Evolutionary conservation across 2,797 vertebrate species (phyloP).

Genomic region (Bufotes viridis): DNA sequence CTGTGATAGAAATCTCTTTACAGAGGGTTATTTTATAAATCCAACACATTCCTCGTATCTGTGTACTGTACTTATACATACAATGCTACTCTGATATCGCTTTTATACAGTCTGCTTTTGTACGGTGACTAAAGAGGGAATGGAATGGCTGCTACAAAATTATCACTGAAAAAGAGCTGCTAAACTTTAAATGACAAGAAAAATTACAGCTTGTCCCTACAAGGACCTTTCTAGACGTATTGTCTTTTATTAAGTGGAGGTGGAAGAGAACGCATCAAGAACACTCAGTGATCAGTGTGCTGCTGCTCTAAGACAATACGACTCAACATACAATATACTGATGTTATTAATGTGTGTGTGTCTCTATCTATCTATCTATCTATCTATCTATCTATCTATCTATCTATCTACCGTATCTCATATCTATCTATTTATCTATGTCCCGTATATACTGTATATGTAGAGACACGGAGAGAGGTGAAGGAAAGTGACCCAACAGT

Average conservation of each 20-base stretch:
- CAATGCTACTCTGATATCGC: not conserved
- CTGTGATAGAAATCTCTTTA: not conserved
- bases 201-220: conserved; percentile 53
- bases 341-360: too few relatives aligned
- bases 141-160: conserved; percentile 40
- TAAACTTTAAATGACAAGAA: conserved; percentile 53
- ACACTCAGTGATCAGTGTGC: conserved; percentile 32
- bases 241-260: conserved; percentile 51
- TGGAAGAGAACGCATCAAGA: conserved; percentile 34
- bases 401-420: too few relatives aligned
- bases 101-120: conserved; percentile 14
- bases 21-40: conserved; percentile 10
- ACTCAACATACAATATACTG: not conserved
- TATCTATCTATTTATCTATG: too few relatives aligned
- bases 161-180: conserved; percentile 41
- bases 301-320: not conserved
- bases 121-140: conserved; percentile 34
- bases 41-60: not conserved
- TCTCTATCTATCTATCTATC: too few relatives aligned
- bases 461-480: too few relatives aligned
- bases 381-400: too few relatives aligned
- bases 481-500: too few relatives aligned
- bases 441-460: too few relatives aligned
- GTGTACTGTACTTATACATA: not conserved
- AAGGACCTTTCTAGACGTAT: conserved; percentile 42